Evolutionary conservation across 2,797 vertebrate species (phyloP).

Genomic region (Chrosomus eos): DNA sequence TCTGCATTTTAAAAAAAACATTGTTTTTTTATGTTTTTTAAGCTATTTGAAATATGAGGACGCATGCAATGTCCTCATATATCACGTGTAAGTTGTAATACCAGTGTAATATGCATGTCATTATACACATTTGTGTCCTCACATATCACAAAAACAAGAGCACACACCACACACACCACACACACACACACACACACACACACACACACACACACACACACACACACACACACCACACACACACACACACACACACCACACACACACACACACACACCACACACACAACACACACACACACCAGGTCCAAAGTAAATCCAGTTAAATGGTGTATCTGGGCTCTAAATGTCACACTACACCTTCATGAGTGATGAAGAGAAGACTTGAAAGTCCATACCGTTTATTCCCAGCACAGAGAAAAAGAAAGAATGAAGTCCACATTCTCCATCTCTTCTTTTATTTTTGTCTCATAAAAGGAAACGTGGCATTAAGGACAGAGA

Average conservation of each 20-base stretch:
- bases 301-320: slow-evolving; percentile 40
- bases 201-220: background rate
- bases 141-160: too few species aligned
- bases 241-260: background rate
- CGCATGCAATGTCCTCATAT: too few species aligned
- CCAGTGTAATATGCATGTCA: too few species aligned
- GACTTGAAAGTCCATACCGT: slow-evolving; percentile 41
- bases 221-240: background rate
- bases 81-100: too few species aligned
- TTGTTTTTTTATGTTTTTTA: too few species aligned
- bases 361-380: slow-evolving; percentile 43
- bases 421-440: slow-evolving; percentile 13
- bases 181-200: background rate
- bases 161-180: too few species aligned
- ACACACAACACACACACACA: slow-evolving; percentile 6
- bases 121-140: too few species aligned
- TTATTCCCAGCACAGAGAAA: slow-evolving; percentile 38
- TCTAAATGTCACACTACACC: slow-evolving; percentile 51
- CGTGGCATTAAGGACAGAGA: background rate
- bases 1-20: too few species aligned
- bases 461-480: slow-evolving; percentile 19
- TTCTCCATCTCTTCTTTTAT: slow-evolving; percentile 19
- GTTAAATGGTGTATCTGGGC: slow-evolving; percentile 43
- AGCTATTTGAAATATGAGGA: too few species aligned
- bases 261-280: background rate